These are phyloP conservation scores for Laodelphax striatellus DNA, from an alignment of 1,140 invertebrate genomes.

Conservation along the genomic window DNA sequence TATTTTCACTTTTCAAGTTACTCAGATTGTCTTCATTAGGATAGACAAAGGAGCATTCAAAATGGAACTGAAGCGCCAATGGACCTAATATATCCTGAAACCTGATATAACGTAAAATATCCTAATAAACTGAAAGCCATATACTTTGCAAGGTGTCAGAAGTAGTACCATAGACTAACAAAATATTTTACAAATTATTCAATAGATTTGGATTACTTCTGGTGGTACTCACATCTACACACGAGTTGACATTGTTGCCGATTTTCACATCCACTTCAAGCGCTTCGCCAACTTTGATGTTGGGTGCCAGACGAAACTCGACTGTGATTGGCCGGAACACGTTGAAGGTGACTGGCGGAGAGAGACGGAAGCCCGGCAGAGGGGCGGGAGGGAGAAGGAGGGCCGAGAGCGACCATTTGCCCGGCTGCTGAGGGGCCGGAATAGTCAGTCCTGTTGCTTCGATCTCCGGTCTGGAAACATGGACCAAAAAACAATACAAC, in stretches of 20 bases:
- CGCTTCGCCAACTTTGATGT: constrained; percentile 43
- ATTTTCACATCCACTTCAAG: constrained; percentile 51
- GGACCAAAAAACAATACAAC: constrained; percentile 4
- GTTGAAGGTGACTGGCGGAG: constrained; percentile 37
- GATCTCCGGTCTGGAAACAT: constrained; percentile 26
- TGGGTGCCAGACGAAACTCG: constrained; percentile 41
- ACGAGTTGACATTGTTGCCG: constrained; percentile 49
- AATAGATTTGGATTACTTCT: no score
- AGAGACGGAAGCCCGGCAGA: constrained; percentile 36
- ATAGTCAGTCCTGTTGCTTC: constrained; percentile 39
- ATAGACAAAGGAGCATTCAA: no score
- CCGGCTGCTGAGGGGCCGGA: constrained; percentile 40
- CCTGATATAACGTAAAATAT: no score
- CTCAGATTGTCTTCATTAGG: no score
- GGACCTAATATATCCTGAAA: no score
- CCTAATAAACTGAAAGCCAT: no score
- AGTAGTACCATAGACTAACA: no score
- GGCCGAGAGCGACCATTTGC: constrained; percentile 46
- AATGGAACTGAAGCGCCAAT: no score
- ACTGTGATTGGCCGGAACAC: constrained; percentile 45
- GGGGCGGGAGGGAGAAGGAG: constrained; percentile 37
- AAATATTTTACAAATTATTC: no score
- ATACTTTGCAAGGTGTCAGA: no score
- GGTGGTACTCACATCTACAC: constrained; percentile 53
- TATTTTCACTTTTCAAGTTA: no score